phyloP scores from a whole-genome alignment of 2,888 invertebrate genomes.

The Charanyca ferruginea region DNA sequence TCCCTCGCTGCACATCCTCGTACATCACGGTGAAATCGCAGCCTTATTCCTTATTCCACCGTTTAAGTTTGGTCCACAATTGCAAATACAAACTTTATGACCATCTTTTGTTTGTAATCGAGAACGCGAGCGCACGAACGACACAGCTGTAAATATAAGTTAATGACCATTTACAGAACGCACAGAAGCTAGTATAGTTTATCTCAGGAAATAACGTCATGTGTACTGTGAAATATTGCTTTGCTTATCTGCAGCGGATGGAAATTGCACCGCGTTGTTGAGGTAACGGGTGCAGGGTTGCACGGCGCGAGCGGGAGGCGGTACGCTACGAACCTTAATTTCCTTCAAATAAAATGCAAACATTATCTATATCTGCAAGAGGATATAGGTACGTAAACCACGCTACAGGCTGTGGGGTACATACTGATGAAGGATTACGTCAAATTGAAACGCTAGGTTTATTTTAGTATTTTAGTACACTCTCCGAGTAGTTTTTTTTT shows the following conservation, averaged over 20 bases:
- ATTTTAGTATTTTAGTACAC: neutral
- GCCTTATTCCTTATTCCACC: neutral
- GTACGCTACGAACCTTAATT: constrained; percentile 79
- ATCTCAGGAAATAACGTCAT: constrained; percentile 73
- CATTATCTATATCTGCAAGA: constrained; percentile 68
- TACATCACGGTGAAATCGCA: too few relatives aligned
- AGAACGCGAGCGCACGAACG: neutral
- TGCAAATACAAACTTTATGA: constrained; percentile 11
- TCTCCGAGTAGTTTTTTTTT: neutral
- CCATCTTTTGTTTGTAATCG: constrained; percentile 10
- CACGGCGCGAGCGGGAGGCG: constrained; percentile 2
- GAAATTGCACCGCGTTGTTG: constrained; percentile 74
- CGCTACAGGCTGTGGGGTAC: neutral
- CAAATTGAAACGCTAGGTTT: constrained; percentile 35
- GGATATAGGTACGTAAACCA: neutral
- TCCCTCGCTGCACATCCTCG: neutral
- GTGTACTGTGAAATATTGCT: constrained; percentile 78
- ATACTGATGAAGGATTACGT: constrained; percentile 46
- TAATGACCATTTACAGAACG: constrained; percentile 46
- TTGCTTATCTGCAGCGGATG: constrained; percentile 79
- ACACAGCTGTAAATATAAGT: constrained; percentile 22
- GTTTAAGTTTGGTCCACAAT: neutral
- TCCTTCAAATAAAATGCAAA: constrained; percentile 82
- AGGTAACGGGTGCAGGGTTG: constrained; percentile 55
- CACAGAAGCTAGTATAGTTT: constrained; percentile 52